phyloP scores from a whole-genome alignment of 2,113 vertebrate genomes.

The Mormyrus lacerda region DNA sequence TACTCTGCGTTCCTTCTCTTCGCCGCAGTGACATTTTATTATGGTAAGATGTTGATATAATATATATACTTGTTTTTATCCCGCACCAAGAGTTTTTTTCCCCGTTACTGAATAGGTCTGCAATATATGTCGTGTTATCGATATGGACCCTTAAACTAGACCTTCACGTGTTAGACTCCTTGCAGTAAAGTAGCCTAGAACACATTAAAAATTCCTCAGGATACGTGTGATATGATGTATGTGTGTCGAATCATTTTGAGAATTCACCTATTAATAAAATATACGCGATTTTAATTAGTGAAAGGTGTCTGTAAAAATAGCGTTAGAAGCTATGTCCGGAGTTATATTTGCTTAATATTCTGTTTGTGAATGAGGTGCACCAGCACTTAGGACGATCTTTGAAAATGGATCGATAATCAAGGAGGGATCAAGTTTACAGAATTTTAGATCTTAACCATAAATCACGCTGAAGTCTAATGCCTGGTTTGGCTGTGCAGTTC shows the following conservation, averaged over 20 bases:
- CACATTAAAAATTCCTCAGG: not conserved
- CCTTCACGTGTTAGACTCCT: not conserved
- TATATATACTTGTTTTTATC: not conserved
- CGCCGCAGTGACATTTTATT: not conserved
- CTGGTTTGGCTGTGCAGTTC: not conserved
- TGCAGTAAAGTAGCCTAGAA: not conserved
- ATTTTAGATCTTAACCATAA: not conserved
- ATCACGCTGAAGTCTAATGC: not conserved
- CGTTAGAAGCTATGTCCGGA: not conserved
- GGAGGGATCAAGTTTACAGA: not conserved
- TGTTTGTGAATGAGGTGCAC: not conserved
- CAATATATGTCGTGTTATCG: not conserved
- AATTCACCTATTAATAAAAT: not conserved
- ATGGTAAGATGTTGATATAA: not conserved
- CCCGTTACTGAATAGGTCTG: not conserved
- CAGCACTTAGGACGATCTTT: not conserved
- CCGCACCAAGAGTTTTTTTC: not conserved
- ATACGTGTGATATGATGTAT: not conserved
- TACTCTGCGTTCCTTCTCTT: not conserved
- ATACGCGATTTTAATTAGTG: not conserved
- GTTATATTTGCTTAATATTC: not conserved
- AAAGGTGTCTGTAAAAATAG: not conserved
- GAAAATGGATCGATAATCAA: not conserved
- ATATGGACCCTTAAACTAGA: not conserved
- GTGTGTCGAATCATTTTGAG: not conserved